These are phyloP conservation scores for Bombus confusus DNA, from an alignment of 1,140 invertebrate species.

Conservation along the genomic window DNA sequence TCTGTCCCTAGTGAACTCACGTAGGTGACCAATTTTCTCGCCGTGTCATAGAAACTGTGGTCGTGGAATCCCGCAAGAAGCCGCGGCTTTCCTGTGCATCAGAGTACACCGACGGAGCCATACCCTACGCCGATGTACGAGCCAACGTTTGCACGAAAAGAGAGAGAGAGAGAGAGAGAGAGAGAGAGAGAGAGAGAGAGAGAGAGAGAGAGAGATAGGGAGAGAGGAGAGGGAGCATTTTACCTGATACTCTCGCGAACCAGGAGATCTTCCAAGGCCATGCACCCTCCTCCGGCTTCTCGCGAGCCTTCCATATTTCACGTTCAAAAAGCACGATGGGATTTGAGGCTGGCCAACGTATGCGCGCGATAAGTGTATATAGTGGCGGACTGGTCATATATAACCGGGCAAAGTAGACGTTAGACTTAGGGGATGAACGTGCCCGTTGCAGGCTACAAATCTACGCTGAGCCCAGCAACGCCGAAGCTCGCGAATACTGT, in stretches of 20 bases:
- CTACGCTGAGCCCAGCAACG: conserved; percentile 74
- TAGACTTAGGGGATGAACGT: conserved; percentile 78
- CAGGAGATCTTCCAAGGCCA: conserved; percentile 51
- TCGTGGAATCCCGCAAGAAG: conserved; percentile 17
- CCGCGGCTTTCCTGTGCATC: conserved; percentile 12
- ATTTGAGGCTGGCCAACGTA: conserved; percentile 75
- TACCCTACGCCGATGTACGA: not conserved
- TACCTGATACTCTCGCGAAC: conserved; percentile 26
- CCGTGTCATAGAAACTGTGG: not conserved
- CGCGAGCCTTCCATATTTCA: conserved; percentile 66
- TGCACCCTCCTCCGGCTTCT: not conserved
- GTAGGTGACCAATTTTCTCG: conserved; percentile 33
- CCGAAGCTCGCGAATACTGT: conserved; percentile 73
- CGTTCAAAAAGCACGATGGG: conserved; percentile 74
- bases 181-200: not conserved
- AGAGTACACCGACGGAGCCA: conserved; percentile 7
- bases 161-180: not conserved
- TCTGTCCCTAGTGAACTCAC: not conserved
- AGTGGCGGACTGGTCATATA: conserved; percentile 70
- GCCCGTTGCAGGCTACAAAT: conserved; percentile 78
- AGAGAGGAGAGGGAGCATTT: conserved; percentile 48
- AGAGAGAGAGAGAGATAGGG: too few relatives aligned
- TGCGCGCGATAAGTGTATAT: conserved; percentile 76
- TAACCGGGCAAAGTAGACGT: conserved; percentile 75
- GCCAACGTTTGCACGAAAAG: not conserved